Evolutionary conservation across 2,888 invertebrate genomes (phyloP).

Genomic region (Ernsta delagoae): DNA sequence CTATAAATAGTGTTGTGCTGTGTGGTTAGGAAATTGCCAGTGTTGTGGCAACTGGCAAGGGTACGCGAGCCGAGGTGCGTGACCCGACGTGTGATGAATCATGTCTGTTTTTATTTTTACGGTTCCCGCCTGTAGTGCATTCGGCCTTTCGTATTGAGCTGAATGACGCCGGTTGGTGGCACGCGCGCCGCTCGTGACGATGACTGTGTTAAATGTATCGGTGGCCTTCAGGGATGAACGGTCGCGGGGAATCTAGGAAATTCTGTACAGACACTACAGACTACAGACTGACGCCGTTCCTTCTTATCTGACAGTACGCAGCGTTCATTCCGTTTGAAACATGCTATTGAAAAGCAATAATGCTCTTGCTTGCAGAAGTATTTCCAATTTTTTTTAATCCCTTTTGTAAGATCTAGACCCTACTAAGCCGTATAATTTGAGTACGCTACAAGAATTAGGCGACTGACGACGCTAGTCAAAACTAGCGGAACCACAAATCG

Average conservation of each 20-base stretch:
- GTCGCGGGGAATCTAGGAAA: neutral
- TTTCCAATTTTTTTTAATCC: too few species aligned
- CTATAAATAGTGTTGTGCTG: constrained; percentile 20
- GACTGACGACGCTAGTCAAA: too few species aligned
- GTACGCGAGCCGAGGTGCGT: constrained; percentile 45
- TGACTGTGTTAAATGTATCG: constrained; percentile 8
- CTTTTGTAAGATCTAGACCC: too few species aligned
- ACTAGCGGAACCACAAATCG: constrained; percentile 1
- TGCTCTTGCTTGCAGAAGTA: too few species aligned
- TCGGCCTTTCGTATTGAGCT: constrained; percentile 31
- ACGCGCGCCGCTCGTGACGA: constrained; percentile 24
- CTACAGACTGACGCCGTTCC: too few species aligned
- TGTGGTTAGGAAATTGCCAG: constrained; percentile 17
- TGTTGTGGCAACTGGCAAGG: constrained; percentile 40
- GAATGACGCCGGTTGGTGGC: constrained; percentile 14
- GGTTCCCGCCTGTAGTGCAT: constrained; percentile 38
- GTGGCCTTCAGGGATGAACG: constrained; percentile 15
- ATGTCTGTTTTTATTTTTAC: constrained; percentile 47
- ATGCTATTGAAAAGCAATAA: too few species aligned
- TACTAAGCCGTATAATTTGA: too few species aligned
- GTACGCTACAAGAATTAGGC: too few species aligned
- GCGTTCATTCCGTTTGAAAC: too few species aligned
- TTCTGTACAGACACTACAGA: neutral
- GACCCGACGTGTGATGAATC: constrained; percentile 44
- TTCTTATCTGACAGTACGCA: too few species aligned